These are phyloP conservation scores for Pycnonotus jocosus DNA, from an alignment of 2,113 vertebrate species.

Conservation along the genomic window DNA sequence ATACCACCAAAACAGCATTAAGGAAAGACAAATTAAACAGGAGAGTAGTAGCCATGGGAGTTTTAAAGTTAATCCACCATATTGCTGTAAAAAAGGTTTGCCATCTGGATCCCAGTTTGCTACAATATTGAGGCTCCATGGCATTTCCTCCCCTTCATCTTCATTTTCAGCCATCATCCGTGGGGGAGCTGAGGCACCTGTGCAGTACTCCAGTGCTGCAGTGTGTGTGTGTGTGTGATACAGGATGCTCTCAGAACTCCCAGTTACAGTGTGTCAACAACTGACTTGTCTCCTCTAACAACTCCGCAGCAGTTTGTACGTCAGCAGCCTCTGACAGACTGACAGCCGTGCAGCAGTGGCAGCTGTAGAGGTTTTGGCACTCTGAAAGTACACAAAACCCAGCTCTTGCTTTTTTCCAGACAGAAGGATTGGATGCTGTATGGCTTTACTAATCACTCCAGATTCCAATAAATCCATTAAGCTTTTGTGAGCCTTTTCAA, in stretches of 20 bases:
- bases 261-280: background rate
- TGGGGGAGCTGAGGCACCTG: background rate
- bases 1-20: background rate
- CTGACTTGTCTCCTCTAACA: background rate
- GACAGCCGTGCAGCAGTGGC: background rate
- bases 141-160: slow-evolving; percentile 36
- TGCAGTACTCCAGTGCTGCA: background rate
- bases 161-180: slow-evolving; percentile 42
- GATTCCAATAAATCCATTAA: background rate
- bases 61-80: slow-evolving; percentile 42
- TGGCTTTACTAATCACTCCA: background rate
- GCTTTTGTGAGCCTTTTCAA: background rate
- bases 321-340: background rate
- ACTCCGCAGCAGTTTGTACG: background rate
- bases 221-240: background rate
- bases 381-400: background rate
- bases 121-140: slow-evolving; percentile 25
- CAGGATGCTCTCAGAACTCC: slow-evolving; percentile 1
- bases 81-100: slow-evolving; percentile 60
- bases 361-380: accelerated
- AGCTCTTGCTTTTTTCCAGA: background rate
- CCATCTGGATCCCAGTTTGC: slow-evolving; percentile 64
- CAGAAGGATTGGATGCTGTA: background rate
- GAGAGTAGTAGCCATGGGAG: slow-evolving; percentile 25
- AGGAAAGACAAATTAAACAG: slow-evolving; percentile 44